Base-by-base conservation (phyloP, 2,797 vertebrate species). In the Xenentodon cancila region DNA sequence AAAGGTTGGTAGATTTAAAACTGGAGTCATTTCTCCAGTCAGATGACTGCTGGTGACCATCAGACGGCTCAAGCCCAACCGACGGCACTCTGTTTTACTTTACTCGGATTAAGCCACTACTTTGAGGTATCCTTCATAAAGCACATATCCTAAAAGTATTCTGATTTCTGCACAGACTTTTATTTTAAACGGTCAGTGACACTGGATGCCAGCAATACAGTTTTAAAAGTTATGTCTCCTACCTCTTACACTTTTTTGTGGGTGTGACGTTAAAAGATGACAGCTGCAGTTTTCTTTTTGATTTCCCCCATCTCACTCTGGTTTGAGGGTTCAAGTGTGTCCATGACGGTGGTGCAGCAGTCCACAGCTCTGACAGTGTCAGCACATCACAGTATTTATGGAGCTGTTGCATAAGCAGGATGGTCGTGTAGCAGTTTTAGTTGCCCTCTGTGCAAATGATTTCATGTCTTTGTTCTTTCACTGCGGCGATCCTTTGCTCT, bases 191-290 rank as follows among this genome's bases (percentile, higher is more conserved):
- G 57, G 68, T 86, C 58, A 51, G 65, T 73, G 71, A 53, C 71
- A 84, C 81, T 76, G 77, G 72, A 86, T 83, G 78, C 75, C 88
- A 91, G 87, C 88, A 89, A 84, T 84, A 86, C 68, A 32, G 30
- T 12, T 45, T 71, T 74, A 80, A 85, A 69, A 75, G 78, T 87
- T 64, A 75, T 78, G 59, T 86, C 81, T 84, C 85, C 89, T 92
- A 91, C 91, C 89, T 92, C 89, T 82, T 70, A 63, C 76, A 12
- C 73, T 67, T 59, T 67, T 59, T 32, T 37, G 59, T 82, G 65
- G 62, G 71, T 61, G 75, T 68, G 64, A 73, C 76, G 63, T 75
- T 79, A 27, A 49, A 63, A 72, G 32, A 50, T 16, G 42, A 58
- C 65, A 70, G 59, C 68, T 58, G 30, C 67, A 69, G 71, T 64